Conservation (phyloP, 2,888 invertebrate species). For the Seira ritae region DNA sequence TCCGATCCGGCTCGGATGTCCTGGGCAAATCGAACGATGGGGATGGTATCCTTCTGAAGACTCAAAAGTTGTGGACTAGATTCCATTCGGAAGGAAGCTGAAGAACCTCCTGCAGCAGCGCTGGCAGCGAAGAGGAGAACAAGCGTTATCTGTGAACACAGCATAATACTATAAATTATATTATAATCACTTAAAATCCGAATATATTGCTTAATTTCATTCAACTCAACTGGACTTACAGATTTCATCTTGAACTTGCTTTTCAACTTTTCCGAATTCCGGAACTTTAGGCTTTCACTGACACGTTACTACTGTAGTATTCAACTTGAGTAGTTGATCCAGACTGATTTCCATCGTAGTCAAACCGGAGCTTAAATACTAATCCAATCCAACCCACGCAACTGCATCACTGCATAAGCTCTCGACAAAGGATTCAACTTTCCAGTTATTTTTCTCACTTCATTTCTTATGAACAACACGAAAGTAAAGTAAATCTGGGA, state of each 20-base stretch:
- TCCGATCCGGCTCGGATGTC: constrained; percentile 31
- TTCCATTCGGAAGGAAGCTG: constrained; percentile 29
- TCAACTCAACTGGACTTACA: constrained; percentile 30
- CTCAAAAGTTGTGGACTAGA: constrained; percentile 21
- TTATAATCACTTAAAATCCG: not conserved
- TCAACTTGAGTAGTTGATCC: too few relatives aligned
- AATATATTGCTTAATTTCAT: not conserved
- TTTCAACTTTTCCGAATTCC: too few relatives aligned
- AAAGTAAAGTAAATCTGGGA: too few relatives aligned
- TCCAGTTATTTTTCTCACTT: too few relatives aligned
- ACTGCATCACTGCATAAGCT: too few relatives aligned
- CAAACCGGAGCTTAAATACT: too few relatives aligned
- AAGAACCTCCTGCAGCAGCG: constrained; percentile 18
- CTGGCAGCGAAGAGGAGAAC: constrained; percentile 21
- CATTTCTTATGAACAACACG: too few relatives aligned
- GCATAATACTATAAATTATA: not conserved
- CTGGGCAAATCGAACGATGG: constrained; percentile 33
- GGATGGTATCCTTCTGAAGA: constrained; percentile 6
- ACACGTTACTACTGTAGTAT: too few relatives aligned
- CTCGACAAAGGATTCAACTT: too few relatives aligned
- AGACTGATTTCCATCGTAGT: too few relatives aligned
- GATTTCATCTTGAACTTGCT: constrained; percentile 41
- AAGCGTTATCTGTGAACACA: constrained; percentile 8
- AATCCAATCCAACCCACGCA: too few relatives aligned
- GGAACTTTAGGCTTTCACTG: too few relatives aligned